phyloP scores from a whole-genome alignment of 2,113 vertebrate species.

The Gadus macrocephalus region DNA sequence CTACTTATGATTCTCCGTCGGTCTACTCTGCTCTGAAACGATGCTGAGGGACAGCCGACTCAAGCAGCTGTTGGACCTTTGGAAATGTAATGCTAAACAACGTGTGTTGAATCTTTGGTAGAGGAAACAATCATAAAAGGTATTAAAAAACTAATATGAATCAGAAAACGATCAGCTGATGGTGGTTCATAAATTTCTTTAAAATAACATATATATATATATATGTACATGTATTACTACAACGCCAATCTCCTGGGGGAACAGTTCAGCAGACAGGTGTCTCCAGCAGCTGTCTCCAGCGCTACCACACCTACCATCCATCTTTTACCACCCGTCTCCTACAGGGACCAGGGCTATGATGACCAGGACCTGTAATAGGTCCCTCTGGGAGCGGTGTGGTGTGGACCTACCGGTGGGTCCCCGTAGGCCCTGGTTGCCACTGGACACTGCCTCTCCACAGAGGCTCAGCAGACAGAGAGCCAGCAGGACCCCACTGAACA shows the following conservation, averaged over 20 bases:
- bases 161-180: neutral
- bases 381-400: slow-evolving; percentile 47
- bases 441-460: slow-evolving; percentile 62
- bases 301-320: neutral
- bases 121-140: too few relatives aligned
- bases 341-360: slow-evolving; percentile 20
- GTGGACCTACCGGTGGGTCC: slow-evolving; percentile 58
- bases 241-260: neutral
- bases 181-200: neutral
- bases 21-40: too few relatives aligned
- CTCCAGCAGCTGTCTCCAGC: neutral
- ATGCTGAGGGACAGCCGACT: too few relatives aligned
- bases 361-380: slow-evolving; percentile 68
- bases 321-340: neutral
- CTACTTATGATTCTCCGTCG: too few relatives aligned
- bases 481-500: slow-evolving; percentile 50
- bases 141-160: too few relatives aligned
- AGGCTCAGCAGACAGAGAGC: slow-evolving; percentile 46
- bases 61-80: too few relatives aligned
- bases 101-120: too few relatives aligned
- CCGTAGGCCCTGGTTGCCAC: slow-evolving; percentile 72
- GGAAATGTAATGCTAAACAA: too few relatives aligned
- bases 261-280: neutral
- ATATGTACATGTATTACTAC: neutral
- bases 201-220: neutral